phyloP scores from a whole-genome alignment of 2,113 vertebrate genomes.

The Sceloporus undulatus region DNA sequence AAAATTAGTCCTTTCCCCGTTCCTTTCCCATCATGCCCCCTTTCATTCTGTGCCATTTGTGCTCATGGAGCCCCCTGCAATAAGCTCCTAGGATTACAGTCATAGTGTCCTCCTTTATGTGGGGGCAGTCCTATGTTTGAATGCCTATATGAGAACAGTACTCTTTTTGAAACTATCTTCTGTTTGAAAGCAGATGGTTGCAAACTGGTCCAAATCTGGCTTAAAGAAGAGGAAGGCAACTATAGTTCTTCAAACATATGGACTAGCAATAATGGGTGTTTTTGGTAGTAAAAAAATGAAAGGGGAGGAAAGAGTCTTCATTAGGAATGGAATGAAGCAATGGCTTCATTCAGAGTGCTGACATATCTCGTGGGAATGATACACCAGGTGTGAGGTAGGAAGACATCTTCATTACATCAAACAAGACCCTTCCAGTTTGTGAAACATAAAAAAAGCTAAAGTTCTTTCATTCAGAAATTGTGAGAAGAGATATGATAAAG shows the following conservation, averaged over 20 bases:
- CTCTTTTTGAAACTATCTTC: too few species aligned
- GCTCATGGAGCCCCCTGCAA: too few species aligned
- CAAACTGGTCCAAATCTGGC: too few species aligned
- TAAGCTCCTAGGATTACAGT: too few species aligned
- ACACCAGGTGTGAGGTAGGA: neutral
- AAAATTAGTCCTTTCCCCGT: too few species aligned
- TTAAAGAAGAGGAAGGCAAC: too few species aligned
- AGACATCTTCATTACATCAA: conserved; percentile 42
- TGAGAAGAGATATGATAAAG: conserved; percentile 9
- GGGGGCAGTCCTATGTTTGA: too few species aligned
- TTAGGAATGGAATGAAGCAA: neutral
- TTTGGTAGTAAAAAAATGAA: neutral
- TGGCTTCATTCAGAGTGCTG: neutral
- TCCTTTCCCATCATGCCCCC: too few species aligned
- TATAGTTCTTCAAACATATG: neutral
- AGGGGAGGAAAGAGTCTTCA: neutral
- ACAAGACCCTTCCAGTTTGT: conserved; percentile 44
- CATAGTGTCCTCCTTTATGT: too few species aligned
- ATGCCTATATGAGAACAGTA: too few species aligned
- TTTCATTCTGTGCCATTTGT: too few species aligned
- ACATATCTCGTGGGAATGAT: conserved; percentile 10
- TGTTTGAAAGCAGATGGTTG: too few species aligned
- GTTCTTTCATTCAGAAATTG: conserved; percentile 47
- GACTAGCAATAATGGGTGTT: neutral
- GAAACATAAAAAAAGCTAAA: conserved; percentile 53